Conservation (phyloP, 2,888 invertebrate species). For the Clepsis dumicolana region DNA sequence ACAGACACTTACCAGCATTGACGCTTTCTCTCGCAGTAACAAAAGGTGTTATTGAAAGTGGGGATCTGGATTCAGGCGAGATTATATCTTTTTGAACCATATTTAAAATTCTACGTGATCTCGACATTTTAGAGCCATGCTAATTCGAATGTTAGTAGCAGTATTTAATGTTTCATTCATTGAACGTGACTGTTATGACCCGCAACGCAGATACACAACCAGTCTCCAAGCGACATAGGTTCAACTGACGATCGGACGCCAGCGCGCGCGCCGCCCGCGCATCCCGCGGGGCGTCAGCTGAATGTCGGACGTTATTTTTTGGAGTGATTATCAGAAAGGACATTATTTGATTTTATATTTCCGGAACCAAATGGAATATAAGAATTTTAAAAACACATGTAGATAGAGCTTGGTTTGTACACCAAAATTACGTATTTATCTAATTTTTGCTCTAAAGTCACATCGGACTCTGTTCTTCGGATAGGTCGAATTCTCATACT, state of each 20-base stretch:
- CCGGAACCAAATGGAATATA: slow-evolving; percentile 42
- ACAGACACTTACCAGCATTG: background rate
- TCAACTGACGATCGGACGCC: background rate
- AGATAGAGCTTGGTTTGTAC: slow-evolving; percentile 35
- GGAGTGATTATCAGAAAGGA: slow-evolving; percentile 25
- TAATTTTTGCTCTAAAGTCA: slow-evolving; percentile 43
- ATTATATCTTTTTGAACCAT: slow-evolving; percentile 8
- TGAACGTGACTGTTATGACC: background rate
- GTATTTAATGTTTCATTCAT: background rate
- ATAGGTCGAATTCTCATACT: no score
- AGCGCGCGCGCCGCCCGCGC: background rate
- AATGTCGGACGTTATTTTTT: background rate
- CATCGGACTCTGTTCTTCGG: slow-evolving; percentile 46
- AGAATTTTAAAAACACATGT: slow-evolving; percentile 42
- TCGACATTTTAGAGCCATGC: background rate
- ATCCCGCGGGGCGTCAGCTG: background rate
- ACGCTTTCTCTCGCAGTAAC: background rate
- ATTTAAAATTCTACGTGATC: slow-evolving; percentile 2
- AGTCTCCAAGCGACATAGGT: background rate
- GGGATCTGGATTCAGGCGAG: background rate
- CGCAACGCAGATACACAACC: background rate
- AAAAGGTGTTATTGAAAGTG: background rate
- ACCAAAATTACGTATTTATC: slow-evolving; percentile 4
- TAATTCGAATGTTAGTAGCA: background rate
- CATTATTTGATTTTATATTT: slow-evolving; percentile 44